Evolutionary conservation across 2,888 invertebrate species (phyloP), one percentile per base, ranked within the genome.

Genomic region (Lasioglossum zephyrum): DNA sequence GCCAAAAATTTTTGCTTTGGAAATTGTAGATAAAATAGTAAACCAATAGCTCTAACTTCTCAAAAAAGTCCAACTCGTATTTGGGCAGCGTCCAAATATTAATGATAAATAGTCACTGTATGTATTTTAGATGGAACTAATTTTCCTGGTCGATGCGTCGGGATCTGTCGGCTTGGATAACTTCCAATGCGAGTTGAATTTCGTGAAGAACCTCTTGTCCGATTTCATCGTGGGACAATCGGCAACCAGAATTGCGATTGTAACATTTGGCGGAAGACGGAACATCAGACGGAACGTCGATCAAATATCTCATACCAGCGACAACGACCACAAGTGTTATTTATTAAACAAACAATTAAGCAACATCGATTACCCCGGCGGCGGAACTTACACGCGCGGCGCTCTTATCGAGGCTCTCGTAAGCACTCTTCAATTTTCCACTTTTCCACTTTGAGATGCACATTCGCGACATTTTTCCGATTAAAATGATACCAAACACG

Each of bases 91-190:
- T 41, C 1, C 41, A 8, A 41, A 41, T 41, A 41, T 41, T 41
- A 41, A 41, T 41, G 41, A 36, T 39, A 41, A 41, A 41, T 41
- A 11, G 41, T 41, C 41, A 11, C 9, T 41, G 41, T 41, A 18
- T 5, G 31, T 36, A 8, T 36, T 26, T 80, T 22, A 95, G 93
- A 94, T 97, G 86, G 97, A 97, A 91, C 94, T 97, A 63, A 96
- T 97, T 44, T 97, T 97, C 93, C 94, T 97, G 73, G 96, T 97
- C 73, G 97, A 97, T 91, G 96, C 96, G 22, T 97, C 97, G n/a
- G 96, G 96, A 0, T 97, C 97, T 88, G 97, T 97, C 4, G 97
- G 97, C 0, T 95, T 96, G 86, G 94, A 95, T 36, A 97, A 97
- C 94, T 97, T 97, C 93, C 95, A 95, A 85, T 97, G 96, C 92